Conservation (phyloP, 1,140 invertebrate genomes). For the Drosophila persimilis region DNA sequence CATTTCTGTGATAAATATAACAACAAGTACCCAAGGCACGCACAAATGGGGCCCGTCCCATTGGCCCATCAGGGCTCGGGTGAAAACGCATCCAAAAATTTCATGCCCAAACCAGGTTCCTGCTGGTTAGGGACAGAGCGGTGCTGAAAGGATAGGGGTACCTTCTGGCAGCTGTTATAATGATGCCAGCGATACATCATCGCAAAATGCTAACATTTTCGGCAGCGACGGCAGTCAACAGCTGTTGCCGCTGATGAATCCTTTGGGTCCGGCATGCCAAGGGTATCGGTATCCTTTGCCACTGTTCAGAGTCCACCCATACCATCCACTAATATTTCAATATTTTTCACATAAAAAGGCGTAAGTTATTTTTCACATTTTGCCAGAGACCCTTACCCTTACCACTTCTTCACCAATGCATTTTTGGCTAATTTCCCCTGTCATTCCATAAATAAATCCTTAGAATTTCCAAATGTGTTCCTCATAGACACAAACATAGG, state of each 20-base stretch:
- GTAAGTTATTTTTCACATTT: constrained; percentile 77
- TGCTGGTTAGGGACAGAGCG: neutral
- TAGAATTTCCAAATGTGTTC: constrained; percentile 41
- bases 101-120: constrained; percentile 12
- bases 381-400: neutral
- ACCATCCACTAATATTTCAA: constrained; percentile 67
- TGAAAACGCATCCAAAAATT: constrained; percentile 67
- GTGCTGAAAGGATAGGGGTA: constrained; percentile 25
- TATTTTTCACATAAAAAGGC: constrained; percentile 78
- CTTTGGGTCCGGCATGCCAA: constrained; percentile 68
- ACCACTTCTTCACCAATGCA: constrained; percentile 34
- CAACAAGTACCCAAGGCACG: constrained; percentile 79
- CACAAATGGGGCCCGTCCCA: constrained; percentile 52
- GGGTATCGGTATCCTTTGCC: constrained; percentile 48
- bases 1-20: constrained; percentile 78
- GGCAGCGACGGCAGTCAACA: constrained; percentile 69
- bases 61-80: constrained; percentile 36
- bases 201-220: constrained; percentile 80
- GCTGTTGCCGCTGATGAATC: constrained; percentile 80
- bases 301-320: constrained; percentile 1
- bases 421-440: constrained; percentile 65
- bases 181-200: constrained; percentile 80
- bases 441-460: constrained; percentile 54
- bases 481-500: constrained; percentile 43
- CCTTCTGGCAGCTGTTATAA: constrained; percentile 73